Evolutionary conservation across 2,113 vertebrate species (phyloP), one percentile per base, ranked within the genome.

Genomic region (Carollia perspicillata): DNA sequence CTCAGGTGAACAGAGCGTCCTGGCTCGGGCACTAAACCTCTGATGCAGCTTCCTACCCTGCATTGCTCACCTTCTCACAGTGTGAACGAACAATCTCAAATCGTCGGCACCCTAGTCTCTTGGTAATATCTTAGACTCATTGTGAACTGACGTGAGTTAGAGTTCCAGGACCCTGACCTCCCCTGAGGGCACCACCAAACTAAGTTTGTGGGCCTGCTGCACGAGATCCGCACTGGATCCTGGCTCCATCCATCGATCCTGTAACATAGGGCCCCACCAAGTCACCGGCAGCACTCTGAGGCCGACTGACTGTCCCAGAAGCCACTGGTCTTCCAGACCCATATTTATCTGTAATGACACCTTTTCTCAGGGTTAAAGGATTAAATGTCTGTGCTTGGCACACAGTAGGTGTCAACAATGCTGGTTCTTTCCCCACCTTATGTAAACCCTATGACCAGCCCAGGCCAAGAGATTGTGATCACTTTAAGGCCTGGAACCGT

Each of bases 161-260:
- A 35, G 60, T 26, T 23, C 71, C 68, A n/a, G 49, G 28, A n/a
- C 0, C 1, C 35, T 30, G 75, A 58, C 4, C 33, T 12, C 47
- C 9, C 55, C 68, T 0, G 3, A 22, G 23, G n/a, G 2, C 16
- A 30, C 23, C 0, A 5, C 18, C 14, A 33, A 16, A 53, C 8
- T 6, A 26, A 60, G 51, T 8, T 12, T 66, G 58, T 30, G 58
- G 58, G 55, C 40, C 60, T 58, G 20, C 33, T 49, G 33, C n/a
- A 30, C 42, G 26, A 40, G 60, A 81, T 22, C 5, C 28, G 5
- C 17, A 53, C 51, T 53, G 51, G 51, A 53, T 53, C 51, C 51
- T 53, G 51, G 51, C 18, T 20, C 51, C 51, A 55, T 8, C 53
- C 53, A 53, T 20, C 12, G 1, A 14, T 60, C 26, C 42, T 33